Evolutionary conservation across 2,113 vertebrate species (phyloP), one percentile per base, ranked within the genome.

Genomic region (Camelus bactrianus): DNA sequence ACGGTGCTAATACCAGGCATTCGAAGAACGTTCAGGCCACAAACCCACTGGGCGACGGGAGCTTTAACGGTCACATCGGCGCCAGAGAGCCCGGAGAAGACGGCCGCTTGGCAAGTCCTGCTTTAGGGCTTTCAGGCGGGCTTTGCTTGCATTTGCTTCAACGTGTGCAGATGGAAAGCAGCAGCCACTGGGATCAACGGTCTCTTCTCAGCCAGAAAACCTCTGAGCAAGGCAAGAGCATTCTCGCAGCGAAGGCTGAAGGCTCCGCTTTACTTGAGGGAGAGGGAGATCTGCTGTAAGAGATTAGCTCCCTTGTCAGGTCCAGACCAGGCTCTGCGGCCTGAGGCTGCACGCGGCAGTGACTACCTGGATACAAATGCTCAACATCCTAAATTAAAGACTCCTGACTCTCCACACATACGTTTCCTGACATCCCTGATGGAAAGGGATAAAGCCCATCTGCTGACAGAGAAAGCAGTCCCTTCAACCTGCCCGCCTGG

Each of bases 331-430:
- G 14, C 19, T 46, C n/a, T n/a, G 30, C 26, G 32, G 75, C 50
- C 30, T 0, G 26, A 54, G 19, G 54, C 52, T 32, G 15, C 2
- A 16, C 32, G 17, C 10, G 0, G 0, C 0, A 2, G 42, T 50
- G 48, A 38, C 2, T 1, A n/a, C 28, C 62, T 72, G 26, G 65
- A 28, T 2, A 38, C 16, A 60, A 26, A 64, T 9, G 14, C 46
- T 13, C 7, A 30, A 13, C 8, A 32, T 11, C 14, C 42, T 2
- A 15, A 17, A 8, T 17, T 12, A 38, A 60, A 17, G 80, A 8
- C 30, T 64, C 24, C 1, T 2, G 0, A 20, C 17, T 20, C 38
- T 38, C 62, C 50, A 26, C 2, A 42, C 7, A 3, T 19, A 14
- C 54, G 1, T 67, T 56, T 48, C n/a, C 67, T 17, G 5, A 28